Base-by-base conservation (phyloP, 1,140 invertebrate genomes). In the Pomacea maculata region DNA sequence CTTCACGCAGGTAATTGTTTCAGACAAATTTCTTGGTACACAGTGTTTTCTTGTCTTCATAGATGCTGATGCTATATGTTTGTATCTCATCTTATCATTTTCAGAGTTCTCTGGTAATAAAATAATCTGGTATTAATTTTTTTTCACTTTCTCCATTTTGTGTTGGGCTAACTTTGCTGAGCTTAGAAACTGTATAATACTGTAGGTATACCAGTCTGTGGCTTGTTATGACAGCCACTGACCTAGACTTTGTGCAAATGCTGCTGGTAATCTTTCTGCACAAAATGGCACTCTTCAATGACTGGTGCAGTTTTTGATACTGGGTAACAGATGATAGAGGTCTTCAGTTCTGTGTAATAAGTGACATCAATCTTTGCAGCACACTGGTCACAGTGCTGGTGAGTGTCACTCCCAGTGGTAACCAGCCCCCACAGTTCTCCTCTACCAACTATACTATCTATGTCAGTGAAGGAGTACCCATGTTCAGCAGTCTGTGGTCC, bases 391-490 rank as follows among this genome's bases (percentile, higher is more conserved):
- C 80, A 63, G 87, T 89, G 34, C 45, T 70, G n/a, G 82, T 89
- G 29, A 80, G 34, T 55, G 83, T 89, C 12, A 84, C 81, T n/a
- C 72, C 83, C 25, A 72, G 57, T 8, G 80, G 82, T 70, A 88
- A 85, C 76, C 83, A 85, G 72, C 78, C 79, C 17, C 88, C 88
- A n/a, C 63, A 64, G 2, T 85, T 89, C 61, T 45, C 84, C 52
- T 78, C 85, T 14, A 55, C 52, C 34, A 21, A 65, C 15, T 89
- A 88, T 77, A 78, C 73, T 14, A 80, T 86, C 11, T 78, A 81
- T 61, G 86, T 88, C 84, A 89, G 87, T 81, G 88, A 89, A 71
- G 87, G 84, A 9, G 80, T 83, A 14, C 83, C 80, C 21, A 65
- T 82, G 12, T 67, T 75, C 14, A 79, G 81, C 29, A 74, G 68